These are phyloP conservation scores for Drosophila santomea DNA, from an alignment of 1,140 invertebrate species.

Conservation along the genomic window DNA sequence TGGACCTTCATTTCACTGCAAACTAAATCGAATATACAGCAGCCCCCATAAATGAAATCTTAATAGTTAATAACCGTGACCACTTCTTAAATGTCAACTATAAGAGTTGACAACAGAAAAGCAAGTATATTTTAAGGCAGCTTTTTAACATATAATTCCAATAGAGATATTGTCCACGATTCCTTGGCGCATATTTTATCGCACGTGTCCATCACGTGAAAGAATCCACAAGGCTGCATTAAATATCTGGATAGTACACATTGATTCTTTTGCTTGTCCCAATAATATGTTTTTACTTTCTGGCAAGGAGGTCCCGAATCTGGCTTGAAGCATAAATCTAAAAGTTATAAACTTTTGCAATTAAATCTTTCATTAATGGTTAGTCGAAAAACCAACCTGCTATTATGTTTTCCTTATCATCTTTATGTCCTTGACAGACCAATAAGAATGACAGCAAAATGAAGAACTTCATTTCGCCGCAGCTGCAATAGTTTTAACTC, in stretches of 20 bases:
- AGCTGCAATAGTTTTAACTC: background rate
- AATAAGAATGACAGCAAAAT: background rate
- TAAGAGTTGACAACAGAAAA: background rate
- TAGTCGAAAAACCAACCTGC: background rate
- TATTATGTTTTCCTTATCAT: background rate
- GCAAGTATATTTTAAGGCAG: background rate
- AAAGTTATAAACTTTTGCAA: background rate
- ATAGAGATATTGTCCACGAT: background rate
- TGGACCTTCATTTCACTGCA: conserved; percentile 4
- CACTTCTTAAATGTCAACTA: no score
- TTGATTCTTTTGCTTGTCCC: background rate
- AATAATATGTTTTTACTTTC: conserved; percentile 1
- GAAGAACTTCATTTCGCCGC: background rate
- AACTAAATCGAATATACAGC: background rate
- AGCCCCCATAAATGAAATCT: background rate
- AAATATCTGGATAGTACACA: background rate
- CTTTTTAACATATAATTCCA: background rate
- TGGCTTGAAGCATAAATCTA: background rate
- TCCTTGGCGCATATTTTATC: background rate
- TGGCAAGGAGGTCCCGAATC: background rate
- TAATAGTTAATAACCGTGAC: no score
- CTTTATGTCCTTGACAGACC: no score
- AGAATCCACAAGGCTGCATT: conserved; percentile 18
- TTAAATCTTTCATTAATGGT: background rate
- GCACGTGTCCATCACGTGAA: conserved; percentile 4